phyloP scores from a whole-genome alignment of 53 echinoderm and acorn worm genomes.

The Hippasteria phrygiana region DNA sequence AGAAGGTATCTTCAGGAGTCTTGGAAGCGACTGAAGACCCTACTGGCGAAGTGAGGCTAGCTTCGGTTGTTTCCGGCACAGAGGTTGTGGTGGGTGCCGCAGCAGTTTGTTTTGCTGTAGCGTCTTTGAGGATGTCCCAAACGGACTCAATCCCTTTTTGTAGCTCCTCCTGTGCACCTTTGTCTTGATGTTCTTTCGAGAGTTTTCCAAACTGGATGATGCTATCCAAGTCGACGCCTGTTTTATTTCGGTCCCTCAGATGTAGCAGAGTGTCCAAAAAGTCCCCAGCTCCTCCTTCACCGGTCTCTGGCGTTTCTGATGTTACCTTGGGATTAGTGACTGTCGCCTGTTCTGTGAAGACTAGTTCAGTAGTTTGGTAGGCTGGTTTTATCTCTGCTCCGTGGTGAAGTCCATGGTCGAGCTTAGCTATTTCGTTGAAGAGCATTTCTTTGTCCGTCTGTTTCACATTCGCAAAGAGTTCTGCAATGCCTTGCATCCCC shows the following conservation, averaged over 20 bases:
- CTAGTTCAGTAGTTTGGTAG: background rate
- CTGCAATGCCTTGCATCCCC: background rate
- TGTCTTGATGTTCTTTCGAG: background rate
- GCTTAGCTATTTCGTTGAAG: background rate
- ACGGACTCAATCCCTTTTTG: background rate
- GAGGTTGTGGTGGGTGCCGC: background rate
- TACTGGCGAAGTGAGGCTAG: background rate
- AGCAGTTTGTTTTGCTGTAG: background rate
- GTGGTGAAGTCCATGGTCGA: background rate
- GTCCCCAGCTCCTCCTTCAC: background rate
- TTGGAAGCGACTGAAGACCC: background rate
- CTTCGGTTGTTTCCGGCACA: background rate
- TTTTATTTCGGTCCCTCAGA: background rate
- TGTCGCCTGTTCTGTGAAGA: background rate
- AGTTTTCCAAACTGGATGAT: background rate
- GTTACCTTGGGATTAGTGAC: background rate
- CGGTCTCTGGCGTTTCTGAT: background rate
- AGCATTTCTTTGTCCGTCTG: background rate
- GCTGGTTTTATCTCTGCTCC: background rate
- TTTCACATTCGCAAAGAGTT: background rate
- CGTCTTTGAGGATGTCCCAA: background rate
- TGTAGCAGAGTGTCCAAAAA: background rate
- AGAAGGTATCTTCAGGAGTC: background rate
- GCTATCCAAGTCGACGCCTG: background rate
- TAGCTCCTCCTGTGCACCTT: background rate